Percentiles rank a stretch among this genome's conserved stretches.
Evolutionary conservation across 2,888 invertebrate genomes (phyloP).

Genomic region (Scaptomyza reducta): DNA sequence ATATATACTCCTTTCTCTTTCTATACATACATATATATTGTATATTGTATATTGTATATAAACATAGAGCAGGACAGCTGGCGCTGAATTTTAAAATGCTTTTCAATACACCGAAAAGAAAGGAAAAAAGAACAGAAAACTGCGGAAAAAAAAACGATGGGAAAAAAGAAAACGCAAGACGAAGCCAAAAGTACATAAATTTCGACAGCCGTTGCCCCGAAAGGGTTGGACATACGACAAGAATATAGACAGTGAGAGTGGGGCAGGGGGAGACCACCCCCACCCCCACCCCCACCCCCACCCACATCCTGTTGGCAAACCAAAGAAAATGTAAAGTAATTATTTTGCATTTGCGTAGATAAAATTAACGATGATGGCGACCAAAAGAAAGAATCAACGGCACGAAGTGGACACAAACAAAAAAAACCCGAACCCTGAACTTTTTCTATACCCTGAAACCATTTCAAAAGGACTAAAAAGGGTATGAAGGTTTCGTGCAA

Average conservation of each 20-base stretch:
- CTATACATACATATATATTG: constrained; percentile 7
- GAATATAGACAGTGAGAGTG: too few relatives aligned
- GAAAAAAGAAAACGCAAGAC: constrained; percentile 34
- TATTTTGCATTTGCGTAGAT: constrained; percentile 80
- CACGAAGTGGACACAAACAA: constrained; percentile 9
- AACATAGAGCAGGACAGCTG: constrained; percentile 62
- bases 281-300: too few relatives aligned
- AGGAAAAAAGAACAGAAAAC: constrained; percentile 11
- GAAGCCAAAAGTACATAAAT: constrained; percentile 74
- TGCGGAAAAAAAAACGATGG: constrained; percentile 15
- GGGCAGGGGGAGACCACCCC: too few relatives aligned
- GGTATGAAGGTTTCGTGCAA: too few relatives aligned
- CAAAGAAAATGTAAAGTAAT: constrained; percentile 80
- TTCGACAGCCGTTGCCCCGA: constrained; percentile 66
- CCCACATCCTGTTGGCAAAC: too few relatives aligned
- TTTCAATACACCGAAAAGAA: constrained; percentile 58
- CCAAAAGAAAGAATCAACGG: constrained; percentile 22
- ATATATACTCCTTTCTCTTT: constrained; percentile 13
- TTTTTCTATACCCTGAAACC: too few relatives aligned
- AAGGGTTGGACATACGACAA: constrained; percentile 40
- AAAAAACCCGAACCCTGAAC: background rate
- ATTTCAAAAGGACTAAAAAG: too few relatives aligned
- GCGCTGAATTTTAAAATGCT: constrained; percentile 75
- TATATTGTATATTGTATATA: constrained; percentile 1
- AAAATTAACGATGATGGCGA: constrained; percentile 73